Evolutionary conservation across 2,113 vertebrate genomes (phyloP).

Genomic region (Chelonoidis abingdonii): DNA sequence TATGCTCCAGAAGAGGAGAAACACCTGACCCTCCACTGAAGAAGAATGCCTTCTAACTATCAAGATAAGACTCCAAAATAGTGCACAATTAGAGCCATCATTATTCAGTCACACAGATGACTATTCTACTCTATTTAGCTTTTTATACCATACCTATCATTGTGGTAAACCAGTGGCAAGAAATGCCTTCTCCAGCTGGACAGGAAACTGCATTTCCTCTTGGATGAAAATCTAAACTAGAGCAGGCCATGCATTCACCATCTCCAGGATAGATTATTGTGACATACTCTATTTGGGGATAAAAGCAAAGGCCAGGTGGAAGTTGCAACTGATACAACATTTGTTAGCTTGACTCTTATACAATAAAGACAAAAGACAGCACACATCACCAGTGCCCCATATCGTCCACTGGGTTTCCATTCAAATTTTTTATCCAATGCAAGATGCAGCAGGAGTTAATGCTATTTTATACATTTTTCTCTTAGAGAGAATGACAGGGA

Average conservation of each 20-base stretch:
- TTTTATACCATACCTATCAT: background rate
- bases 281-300: fast-evolving
- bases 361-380: background rate
- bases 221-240: fast-evolving
- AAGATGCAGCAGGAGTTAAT: constrained; percentile 23
- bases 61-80: background rate
- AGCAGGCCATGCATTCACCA: fast-evolving
- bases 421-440: background rate
- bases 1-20: background rate
- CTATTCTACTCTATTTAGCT: background rate
- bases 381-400: background rate
- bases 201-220: background rate
- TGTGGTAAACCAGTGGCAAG: background rate
- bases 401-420: background rate
- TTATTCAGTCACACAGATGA: background rate
- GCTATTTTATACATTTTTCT: constrained; percentile 2
- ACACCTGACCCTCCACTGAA: background rate
- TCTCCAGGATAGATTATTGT: background rate
- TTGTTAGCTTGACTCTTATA: background rate
- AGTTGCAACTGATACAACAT: background rate
- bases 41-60: background rate
- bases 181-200: background rate
- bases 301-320: background rate
- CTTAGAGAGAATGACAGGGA: background rate
- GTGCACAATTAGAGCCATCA: background rate